Percentiles rank a stretch among this genome's conserved stretches.
These are phyloP conservation scores for Rissa tridactyla DNA, from an alignment of 2,113 vertebrate species.

Conservation along the genomic window DNA sequence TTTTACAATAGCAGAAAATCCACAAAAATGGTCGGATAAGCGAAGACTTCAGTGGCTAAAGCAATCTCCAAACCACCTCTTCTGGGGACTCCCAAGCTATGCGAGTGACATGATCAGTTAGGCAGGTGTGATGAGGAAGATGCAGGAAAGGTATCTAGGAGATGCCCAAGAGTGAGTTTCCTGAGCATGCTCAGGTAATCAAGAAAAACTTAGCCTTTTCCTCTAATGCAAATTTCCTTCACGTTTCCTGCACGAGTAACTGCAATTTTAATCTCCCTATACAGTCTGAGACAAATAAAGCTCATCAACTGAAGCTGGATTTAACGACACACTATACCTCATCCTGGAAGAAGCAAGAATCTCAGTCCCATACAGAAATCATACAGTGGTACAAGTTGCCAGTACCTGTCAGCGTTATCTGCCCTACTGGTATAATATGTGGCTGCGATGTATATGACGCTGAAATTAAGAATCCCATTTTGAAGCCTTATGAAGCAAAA, in stretches of 20 bases:
- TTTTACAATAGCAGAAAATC: not conserved
- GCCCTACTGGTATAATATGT: not conserved
- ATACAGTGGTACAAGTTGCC: accelerated
- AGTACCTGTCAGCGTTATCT: not conserved
- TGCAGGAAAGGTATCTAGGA: not conserved
- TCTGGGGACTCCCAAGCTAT: not conserved
- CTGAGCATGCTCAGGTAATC: not conserved
- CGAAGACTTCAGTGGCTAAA: not conserved
- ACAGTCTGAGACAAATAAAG: not conserved
- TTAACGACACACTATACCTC: not conserved
- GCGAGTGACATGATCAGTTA: not conserved
- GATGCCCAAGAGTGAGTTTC: not conserved
- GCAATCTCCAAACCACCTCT: not conserved
- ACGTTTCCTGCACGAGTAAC: not conserved
- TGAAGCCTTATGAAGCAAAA: not conserved
- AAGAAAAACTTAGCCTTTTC: not conserved
- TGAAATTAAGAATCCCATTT: not conserved
- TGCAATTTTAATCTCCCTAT: not conserved
- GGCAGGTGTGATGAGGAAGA: not conserved
- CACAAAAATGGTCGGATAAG: not conserved
- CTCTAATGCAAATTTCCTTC: not conserved
- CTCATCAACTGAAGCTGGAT: not conserved
- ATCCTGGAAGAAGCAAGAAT: not conserved
- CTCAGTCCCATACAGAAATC: not conserved
- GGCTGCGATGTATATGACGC: not conserved